Conservation (phyloP, 2,797 vertebrate species). For the Loriculus beryllinus region DNA sequence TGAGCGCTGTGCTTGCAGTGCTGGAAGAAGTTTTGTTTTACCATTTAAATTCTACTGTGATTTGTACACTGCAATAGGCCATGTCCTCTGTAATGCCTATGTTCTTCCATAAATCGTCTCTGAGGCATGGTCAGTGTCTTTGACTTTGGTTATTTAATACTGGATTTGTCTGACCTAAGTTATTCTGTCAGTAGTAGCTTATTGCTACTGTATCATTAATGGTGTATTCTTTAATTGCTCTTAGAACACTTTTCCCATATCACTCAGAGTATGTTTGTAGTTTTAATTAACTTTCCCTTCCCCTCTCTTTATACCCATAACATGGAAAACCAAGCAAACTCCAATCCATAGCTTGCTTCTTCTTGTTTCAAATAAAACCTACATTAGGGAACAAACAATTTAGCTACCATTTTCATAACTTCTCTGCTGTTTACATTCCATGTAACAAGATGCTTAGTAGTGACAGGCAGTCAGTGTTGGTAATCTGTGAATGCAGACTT, state of each 20-base stretch:
- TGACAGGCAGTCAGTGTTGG: background rate
- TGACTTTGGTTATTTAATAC: background rate
- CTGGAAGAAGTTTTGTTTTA: background rate
- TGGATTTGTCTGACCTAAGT: background rate
- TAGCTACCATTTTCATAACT: background rate
- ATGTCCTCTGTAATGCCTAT: background rate
- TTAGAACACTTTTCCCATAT: background rate
- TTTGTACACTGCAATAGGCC: background rate
- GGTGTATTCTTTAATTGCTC: background rate
- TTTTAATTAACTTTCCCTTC: background rate
- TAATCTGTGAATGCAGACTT: background rate
- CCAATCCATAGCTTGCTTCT: background rate
- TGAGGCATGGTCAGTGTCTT: background rate
- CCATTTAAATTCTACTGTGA: background rate
- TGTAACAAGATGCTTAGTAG: background rate
- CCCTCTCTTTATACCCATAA: background rate
- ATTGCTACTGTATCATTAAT: background rate
- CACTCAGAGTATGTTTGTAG: background rate
- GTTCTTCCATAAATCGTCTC: background rate
- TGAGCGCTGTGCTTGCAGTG: background rate
- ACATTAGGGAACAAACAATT: background rate
- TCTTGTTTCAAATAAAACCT: background rate
- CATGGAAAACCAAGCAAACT: background rate
- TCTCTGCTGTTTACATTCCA: background rate
- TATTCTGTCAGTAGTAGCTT: background rate